Conservation (phyloP, 2,888 invertebrate species). For the Pseudolycoriella hygida region DNA sequence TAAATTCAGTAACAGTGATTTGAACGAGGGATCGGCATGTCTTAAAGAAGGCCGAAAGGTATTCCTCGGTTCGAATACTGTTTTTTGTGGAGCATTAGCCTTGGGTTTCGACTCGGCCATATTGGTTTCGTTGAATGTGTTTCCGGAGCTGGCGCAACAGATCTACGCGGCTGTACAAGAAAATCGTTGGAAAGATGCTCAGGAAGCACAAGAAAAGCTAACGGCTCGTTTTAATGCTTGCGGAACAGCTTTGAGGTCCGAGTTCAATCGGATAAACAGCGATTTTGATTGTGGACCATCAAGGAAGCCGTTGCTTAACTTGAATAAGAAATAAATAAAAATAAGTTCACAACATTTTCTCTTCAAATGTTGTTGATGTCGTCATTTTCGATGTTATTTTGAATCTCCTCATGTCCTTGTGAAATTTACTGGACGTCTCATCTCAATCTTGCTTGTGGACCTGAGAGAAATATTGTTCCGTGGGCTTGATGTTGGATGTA, state of each 20-base stretch:
- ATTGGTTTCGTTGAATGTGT: conserved; percentile 48
- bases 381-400: too few species aligned
- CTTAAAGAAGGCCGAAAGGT: conserved; percentile 34
- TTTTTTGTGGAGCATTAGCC: conserved; percentile 44
- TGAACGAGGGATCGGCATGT: conserved; percentile 48
- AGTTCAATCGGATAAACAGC: conserved; percentile 3
- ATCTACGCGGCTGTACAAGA: conserved; percentile 35
- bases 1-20: conserved; percentile 59
- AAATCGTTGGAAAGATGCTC: conserved; percentile 2
- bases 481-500: too few species aligned
- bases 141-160: conserved; percentile 37
- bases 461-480: too few species aligned
- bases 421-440: too few species aligned
- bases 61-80: conserved; percentile 46
- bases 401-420: too few species aligned
- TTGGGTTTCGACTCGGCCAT: conserved; percentile 57
- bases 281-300: conserved; percentile 2
- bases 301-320: conserved; percentile 4
- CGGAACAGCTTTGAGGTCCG: conserved; percentile 1
- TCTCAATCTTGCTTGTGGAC: too few species aligned
- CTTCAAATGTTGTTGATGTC: too few species aligned
- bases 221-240: conserved; percentile 2
- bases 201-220: neutral
- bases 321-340: conserved; percentile 3
- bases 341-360: too few species aligned